Conservation (phyloP, 2,113 vertebrate genomes). For the Malurus cyaneus region DNA sequence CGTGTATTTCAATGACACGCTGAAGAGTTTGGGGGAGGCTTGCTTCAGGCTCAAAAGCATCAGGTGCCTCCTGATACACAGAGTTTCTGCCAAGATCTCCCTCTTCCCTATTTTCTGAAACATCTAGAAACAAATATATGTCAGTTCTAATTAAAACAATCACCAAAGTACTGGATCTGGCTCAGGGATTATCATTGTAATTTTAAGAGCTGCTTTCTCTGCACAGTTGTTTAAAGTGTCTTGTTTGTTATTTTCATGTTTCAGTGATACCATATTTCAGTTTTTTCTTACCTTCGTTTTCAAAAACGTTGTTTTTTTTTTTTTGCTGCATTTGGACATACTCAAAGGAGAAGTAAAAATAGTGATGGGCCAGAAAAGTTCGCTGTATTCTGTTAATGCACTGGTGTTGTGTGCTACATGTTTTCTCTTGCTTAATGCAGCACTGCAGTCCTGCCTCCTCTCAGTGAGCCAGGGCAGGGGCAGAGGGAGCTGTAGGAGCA, state of each 20-base stretch:
- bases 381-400: not conserved
- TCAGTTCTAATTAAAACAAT: conserved; percentile 41
- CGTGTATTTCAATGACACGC: conserved; percentile 54
- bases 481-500: not conserved
- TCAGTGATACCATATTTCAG: conserved; percentile 13
- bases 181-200: not conserved
- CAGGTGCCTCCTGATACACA: conserved; percentile 51
- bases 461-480: not conserved
- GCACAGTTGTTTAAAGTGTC: not conserved
- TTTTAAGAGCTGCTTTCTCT: conserved; percentile 48
- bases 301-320: not conserved
- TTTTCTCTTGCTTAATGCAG: not conserved
- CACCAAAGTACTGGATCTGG: conserved; percentile 10
- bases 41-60: conserved; percentile 57
- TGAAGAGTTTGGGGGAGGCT: conserved; percentile 53
- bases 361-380: not conserved
- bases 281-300: conserved; percentile 38
- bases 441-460: not conserved
- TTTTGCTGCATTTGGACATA: not conserved
- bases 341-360: not conserved
- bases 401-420: not conserved
- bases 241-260: conserved; percentile 3
- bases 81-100: conserved; percentile 42
- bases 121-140: conserved; percentile 44
- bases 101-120: conserved; percentile 1